phyloP scores from a whole-genome alignment of 2,113 vertebrate species.

The Chlorodrepanis virens region DNA sequence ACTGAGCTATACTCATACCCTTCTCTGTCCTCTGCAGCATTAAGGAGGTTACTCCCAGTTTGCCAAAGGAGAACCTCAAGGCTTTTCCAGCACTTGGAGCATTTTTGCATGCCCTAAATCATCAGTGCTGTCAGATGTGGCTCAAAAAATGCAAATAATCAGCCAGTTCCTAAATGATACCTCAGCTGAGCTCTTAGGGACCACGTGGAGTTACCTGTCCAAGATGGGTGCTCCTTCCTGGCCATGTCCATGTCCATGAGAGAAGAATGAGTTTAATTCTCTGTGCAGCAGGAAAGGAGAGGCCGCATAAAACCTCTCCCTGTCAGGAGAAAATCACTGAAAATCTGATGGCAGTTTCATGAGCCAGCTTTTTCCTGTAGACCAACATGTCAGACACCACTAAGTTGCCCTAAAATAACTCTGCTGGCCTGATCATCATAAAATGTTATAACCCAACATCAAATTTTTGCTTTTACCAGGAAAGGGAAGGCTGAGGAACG shows the following conservation, averaged over 20 bases:
- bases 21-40: background rate
- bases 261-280: background rate
- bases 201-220: fast-evolving
- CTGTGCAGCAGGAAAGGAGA: background rate
- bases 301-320: background rate
- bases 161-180: background rate
- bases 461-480: background rate
- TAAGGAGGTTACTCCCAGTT: background rate
- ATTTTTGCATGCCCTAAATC: background rate
- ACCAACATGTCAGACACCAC: background rate
- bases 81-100: background rate
- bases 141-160: background rate
- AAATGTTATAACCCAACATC: background rate
- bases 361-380: background rate
- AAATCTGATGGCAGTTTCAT: background rate
- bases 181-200: background rate
- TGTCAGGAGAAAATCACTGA: background rate
- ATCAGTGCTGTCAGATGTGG: background rate
- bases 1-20: background rate
- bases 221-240: background rate
- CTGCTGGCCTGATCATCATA: background rate
- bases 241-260: background rate
- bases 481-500: background rate
- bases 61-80: background rate
- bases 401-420: background rate